Evolutionary conservation across 2,113 vertebrate genomes (phyloP), one percentile per base, ranked within the genome.

Genomic region (Raja brachyura): DNA sequence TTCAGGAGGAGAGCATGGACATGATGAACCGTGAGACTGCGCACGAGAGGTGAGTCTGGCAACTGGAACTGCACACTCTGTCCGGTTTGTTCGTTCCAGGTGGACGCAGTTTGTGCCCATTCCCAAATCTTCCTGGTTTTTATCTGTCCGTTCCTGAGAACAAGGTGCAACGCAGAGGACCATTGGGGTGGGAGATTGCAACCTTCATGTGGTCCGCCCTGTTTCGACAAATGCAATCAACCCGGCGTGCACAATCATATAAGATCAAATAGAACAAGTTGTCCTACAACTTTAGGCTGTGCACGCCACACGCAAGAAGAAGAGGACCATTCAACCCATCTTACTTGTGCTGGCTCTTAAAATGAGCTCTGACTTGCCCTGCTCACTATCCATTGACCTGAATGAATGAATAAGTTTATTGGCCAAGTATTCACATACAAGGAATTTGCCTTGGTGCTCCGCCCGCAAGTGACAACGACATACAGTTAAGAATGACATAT

Each of bases 1-100:
- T 90, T 68, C 66, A 90, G 88, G 88, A 90, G 66, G 88, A 90
- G 88, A 90, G 63, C 66, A 90, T 90, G 88, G 88, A 90, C 70
- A 63, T 90, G 66, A 90, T 90, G 88, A 90, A 90, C 48, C 61
- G 88, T 18, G 88, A 90, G 31, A 48, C 88, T 48, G 88, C 88
- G 48, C 88, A 90, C 25, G 88, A 90, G 68, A 68, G 88, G 88
- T 90, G 33, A 70, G 88, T 22, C 48, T 63, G 16, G 28, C 28
- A 63, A 7, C n/a, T n/a, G n/a, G n/a, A n/a, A n/a, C n/a, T 31
- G 56, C 0, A 3, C 39, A 25, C 54, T n/a, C 79, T 6, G 79
- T 28, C 59, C n/a, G 4, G 4, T 18, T 88, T n/a, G 3, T 61
- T 63, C 2, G 31, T 73, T 20, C 68, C 14, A 18, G 16, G 68